Conservation (phyloP, 2,797 vertebrate genomes). For the Dermochelys coriacea region DNA sequence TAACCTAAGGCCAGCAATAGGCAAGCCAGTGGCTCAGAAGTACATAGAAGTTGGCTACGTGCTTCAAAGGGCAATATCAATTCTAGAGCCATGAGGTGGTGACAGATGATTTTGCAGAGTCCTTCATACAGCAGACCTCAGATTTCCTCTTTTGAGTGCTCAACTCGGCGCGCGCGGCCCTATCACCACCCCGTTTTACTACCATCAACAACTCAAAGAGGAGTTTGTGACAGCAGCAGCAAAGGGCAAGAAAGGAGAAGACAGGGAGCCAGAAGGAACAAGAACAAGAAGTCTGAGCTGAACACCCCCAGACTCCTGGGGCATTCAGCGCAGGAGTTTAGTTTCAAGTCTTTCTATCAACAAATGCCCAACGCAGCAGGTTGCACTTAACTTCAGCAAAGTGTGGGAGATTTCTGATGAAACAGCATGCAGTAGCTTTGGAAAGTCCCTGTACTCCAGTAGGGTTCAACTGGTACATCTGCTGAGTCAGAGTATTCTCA, state of each 20-base stretch:
- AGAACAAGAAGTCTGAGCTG: fast-evolving
- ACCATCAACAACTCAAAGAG: not conserved
- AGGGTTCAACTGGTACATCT: not conserved
- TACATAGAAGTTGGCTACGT: not conserved
- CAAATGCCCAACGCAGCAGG: fast-evolving
- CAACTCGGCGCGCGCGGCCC: not conserved
- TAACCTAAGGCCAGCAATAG: not conserved
- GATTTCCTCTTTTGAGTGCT: not conserved
- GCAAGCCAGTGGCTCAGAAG: not conserved
- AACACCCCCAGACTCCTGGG: fast-evolving
- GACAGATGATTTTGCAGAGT: no score
- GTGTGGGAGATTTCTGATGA: not conserved
- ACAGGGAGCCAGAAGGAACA: not conserved
- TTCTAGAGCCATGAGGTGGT: not conserved
- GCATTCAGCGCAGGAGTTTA: fast-evolving
- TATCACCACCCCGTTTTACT: fast-evolving
- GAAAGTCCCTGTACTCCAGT: not conserved
- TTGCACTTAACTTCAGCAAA: not conserved
- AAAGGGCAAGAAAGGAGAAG: not conserved
- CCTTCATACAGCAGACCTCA: fast-evolving
- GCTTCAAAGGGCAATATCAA: not conserved
- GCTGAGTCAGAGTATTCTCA: not conserved
- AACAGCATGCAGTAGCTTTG: not conserved
- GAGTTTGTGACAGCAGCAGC: not conserved
- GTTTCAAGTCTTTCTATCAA: fast-evolving